Percentiles rank a stretch among this genome's conserved stretches.
Evolutionary conservation across 1,140 invertebrate genomes (phyloP).

Genomic region (Rhizoglyphus robini): DNA sequence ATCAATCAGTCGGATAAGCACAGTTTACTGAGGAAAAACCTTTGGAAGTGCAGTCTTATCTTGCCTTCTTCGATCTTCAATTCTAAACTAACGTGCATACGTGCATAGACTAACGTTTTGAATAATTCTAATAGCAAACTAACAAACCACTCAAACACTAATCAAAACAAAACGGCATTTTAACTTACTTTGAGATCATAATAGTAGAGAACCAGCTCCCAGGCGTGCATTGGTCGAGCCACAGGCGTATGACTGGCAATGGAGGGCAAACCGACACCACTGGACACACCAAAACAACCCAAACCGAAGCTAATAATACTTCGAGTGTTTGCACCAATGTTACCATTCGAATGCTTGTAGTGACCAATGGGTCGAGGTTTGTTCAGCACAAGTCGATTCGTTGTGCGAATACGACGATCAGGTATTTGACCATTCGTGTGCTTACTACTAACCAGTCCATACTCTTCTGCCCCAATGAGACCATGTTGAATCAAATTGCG

Average conservation of each 20-base stretch:
- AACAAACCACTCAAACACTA: neutral
- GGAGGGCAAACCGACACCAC: no score
- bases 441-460: neutral
- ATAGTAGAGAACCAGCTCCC: slow-evolving; percentile 79
- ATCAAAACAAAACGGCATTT: neutral
- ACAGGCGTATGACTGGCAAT: slow-evolving; percentile 19
- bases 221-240: slow-evolving; percentile 52
- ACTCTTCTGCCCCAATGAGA: slow-evolving; percentile 39
- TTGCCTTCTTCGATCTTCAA: no score
- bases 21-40: no score
- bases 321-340: neutral
- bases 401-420: neutral
- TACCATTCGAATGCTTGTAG: neutral
- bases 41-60: no score
- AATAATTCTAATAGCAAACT: neutral
- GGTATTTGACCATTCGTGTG: no score
- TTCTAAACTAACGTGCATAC: no score
- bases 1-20: no score
- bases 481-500: slow-evolving; percentile 89
- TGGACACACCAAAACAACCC: slow-evolving; percentile 8
- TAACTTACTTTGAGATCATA: slow-evolving; percentile 59
- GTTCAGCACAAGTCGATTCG: neutral
- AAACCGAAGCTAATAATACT: slow-evolving; percentile 7
- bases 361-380: neutral
- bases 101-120: no score